These are phyloP conservation scores for Lepus oiostolus DNA, from an alignment of 2,797 vertebrate genomes.

Conservation along the genomic window DNA sequence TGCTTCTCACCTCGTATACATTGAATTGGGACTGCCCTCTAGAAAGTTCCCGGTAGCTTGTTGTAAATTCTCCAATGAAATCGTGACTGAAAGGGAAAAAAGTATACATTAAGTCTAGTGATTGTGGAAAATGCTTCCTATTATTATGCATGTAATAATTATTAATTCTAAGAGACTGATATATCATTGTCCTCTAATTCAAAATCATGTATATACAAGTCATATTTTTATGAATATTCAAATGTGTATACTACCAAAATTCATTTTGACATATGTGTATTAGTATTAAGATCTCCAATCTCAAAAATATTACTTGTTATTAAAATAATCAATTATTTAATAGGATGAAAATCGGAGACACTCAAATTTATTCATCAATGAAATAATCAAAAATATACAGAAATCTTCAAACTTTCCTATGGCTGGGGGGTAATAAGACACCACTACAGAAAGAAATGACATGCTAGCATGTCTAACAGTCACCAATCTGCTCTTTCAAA, in stretches of 20 bases:
- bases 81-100: constrained; percentile 92
- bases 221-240: constrained; percentile 10
- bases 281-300: constrained; percentile 9
- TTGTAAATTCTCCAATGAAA: constrained; percentile 99
- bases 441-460: not conserved
- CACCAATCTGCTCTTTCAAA: not conserved
- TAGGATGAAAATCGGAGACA: constrained; percentile 19
- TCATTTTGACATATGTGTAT: constrained; percentile 6
- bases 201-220: not conserved
- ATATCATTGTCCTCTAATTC: not conserved
- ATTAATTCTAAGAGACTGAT: not conserved
- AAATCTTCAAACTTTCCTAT: not conserved
- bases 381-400: not conserved
- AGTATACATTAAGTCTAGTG: not conserved
- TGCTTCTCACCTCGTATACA: constrained; percentile 94
- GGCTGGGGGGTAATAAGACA: not conserved
- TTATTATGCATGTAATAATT: constrained; percentile 27
- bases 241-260: not conserved
- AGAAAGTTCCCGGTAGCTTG: constrained; percentile 97
- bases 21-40: constrained; percentile 99
- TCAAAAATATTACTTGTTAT: not conserved
- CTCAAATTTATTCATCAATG: not conserved
- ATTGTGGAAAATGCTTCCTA: not conserved
- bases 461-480: not conserved
- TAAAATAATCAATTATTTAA: constrained; percentile 17